Evolutionary conservation across 1,140 invertebrate species (phyloP), one percentile per base, ranked within the genome.

Genomic region (Anoplolepis gracilipes): DNA sequence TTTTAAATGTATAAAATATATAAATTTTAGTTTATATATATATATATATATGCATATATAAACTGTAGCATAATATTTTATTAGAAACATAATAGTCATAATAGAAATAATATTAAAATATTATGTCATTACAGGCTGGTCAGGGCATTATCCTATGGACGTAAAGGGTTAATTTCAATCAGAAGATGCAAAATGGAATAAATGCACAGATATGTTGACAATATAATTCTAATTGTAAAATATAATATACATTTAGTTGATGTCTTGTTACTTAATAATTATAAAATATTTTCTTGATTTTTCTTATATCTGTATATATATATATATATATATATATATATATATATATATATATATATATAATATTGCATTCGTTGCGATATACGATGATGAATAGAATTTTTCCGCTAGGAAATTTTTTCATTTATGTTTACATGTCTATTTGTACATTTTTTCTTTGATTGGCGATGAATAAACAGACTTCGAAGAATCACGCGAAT

Each of bases 81-180:
- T 39, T 57, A 70, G 22, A 59, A 28, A 49, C 10, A 69, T 33
- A 78, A 67, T 13, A 42, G 0, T 25, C 19, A 61, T 39, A 61
- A n/a, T 61, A 42, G 25, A 42, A 59, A 49, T n/a, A n/a, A 75
- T 69, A 70, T 57, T 16, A 59, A 33, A 36, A 36, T 69, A 19
- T 46, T 61, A 53, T 39, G 10, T 79, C 4, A 25, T 81, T 82
- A 22, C 78, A 82, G 78, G 78, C 8, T 72, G 67, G 67, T 33
- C 78, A 61, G 36, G 67, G 61, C 59, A 73, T 73, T 28, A n/a
- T 39, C 78, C 78, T 42, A 13, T 19, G 25, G 13, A 73, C 10
- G 67, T 82, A 22, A 82, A 82, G 36, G 78, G 78, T 22, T 82
- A 73, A 82, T 70, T 72, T 82, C 25, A 59, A 10, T 72, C 33